Base-by-base conservation (phyloP, 2,888 invertebrate genomes). In the Nymphalis polychloros region DNA sequence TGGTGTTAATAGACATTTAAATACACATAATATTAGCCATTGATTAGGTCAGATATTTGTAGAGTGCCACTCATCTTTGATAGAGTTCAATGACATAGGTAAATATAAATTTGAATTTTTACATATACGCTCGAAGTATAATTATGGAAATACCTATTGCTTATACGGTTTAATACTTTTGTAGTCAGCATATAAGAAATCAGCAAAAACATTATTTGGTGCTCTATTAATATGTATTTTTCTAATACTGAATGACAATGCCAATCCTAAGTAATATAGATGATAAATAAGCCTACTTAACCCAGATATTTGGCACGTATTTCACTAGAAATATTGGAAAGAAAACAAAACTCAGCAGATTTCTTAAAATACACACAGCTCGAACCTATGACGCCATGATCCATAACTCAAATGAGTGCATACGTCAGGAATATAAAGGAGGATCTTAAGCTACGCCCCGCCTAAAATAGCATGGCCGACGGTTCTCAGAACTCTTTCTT, bases 361-460 rank as follows among this genome's bases (percentile, higher is more conserved):
- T 85, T 84, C 84, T 81, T 84, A 84, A 84, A 86, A 87, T 77
- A 77, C 77, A 64, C 88, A 86, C 89, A 87, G 81, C 83, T 80
- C 84, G 84, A 81, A 84, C 84, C 85, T 87, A 88, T 89, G 83
- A 79, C 86, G 84, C 86, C 90, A 89, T 90, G 84, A 80, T 78
- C 85, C 84, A 92, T 92, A 90, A 90, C 89, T 87, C 86, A 91
- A 92, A 91, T 92, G 91, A 84, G 81, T 86, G 90, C 87, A 85
- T 87, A 90, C 88, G 88, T 88, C 84, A 87, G 85, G 91, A 90
- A 92, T 91, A 89, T 87, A 86, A 92, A 92, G 92, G 92, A 91
- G 92, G 90, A 84, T 82, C 88, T 87, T 81, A 78, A 73, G 68
- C 72, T 75, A 80, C 80, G 82, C 91, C 77, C 88, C 92, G 86